Evolutionary conservation across 2,113 vertebrate genomes (phyloP), one percentile per base, ranked within the genome.

Genomic region (Narcine bancroftii): DNA sequence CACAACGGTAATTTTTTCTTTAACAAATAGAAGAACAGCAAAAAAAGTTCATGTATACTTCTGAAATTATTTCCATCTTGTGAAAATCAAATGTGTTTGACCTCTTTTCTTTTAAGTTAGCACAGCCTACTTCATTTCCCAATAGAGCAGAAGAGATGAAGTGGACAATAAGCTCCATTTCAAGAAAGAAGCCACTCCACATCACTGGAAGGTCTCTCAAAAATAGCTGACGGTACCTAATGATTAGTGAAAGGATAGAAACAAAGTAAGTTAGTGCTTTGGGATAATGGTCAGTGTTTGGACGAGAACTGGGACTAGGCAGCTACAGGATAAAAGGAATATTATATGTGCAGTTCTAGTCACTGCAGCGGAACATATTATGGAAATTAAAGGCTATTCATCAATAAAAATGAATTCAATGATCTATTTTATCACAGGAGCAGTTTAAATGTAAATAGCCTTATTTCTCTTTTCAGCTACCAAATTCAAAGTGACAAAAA

Each of bases 371-470:
- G 39, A 91, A 91, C 71, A 91, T 69, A 47, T 91, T 91, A 91
- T 71, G 89, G 56, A 69, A 91, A 71, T 91, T 6, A 91, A 45
- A 69, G 89, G 39, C 26, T 91, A 91, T 91, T 91, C 65, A 91
- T 47, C 47, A 71, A 69, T 33, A 91, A 66, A 69, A 91, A 47
- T 71, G 60, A 91, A 91, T 91, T 66, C 65, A 91, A 33, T 71
- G 36, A 42, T 71, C 89, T 66, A 1, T 69, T 42, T 42, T 42
- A 91, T 24, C 87, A 45, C 7, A 71, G 89, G 26, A 69, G 24
- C 26, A 11, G 65, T 69, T 45, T 91, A 91, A 91, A 91, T 91
- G 89, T 91, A 91, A 91, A 91, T 91, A 71, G 89, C 10, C 26
- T 91, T 83, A 69, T 47, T 91, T 91, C 17, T 11, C 65, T 71